These are phyloP conservation scores for Synaphobranchus kaupii DNA, from an alignment of 2,797 vertebrate genomes.

Conservation along the genomic window DNA sequence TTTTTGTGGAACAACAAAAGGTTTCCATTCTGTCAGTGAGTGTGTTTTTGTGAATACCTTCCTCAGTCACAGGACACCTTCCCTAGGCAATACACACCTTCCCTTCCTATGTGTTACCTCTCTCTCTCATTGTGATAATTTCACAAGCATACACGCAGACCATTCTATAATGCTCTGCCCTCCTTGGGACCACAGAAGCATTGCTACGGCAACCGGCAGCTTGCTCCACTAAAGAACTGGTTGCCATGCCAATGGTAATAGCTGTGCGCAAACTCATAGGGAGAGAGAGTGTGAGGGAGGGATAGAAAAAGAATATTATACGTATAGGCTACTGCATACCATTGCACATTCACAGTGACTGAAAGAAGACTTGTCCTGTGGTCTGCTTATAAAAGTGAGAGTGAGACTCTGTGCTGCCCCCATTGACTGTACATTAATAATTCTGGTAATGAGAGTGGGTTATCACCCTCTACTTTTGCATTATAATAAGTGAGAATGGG, in stretches of 20 bases:
- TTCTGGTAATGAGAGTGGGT: background rate
- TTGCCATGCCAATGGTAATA: constrained; percentile 74
- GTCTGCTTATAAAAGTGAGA: constrained; percentile 1
- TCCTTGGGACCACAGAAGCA: constrained; percentile 66
- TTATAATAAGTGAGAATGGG: background rate
- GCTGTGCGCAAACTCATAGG: constrained; percentile 42
- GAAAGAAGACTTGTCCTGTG: background rate
- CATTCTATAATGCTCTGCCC: constrained; percentile 61
- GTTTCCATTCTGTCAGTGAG: constrained; percentile 7
- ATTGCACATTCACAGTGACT: constrained; percentile 3
- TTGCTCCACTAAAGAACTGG: constrained; percentile 71
- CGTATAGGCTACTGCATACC: constrained; percentile 2
- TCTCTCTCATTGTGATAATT: constrained; percentile 12
- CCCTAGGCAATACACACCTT: background rate
- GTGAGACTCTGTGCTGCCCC: background rate
- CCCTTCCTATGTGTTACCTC: background rate
- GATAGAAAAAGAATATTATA: constrained; percentile 28
- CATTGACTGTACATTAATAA: background rate
- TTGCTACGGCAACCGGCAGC: constrained; percentile 70
- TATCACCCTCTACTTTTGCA: background rate
- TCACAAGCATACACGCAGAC: constrained; percentile 35
- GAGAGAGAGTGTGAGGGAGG: constrained; percentile 50
- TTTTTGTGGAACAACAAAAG: too few relatives aligned
- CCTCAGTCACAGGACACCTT: constrained; percentile 10
- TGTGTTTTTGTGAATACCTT: background rate